phyloP scores from a whole-genome alignment of 2,113 vertebrate species.

The Bambusicola thoracicus region DNA sequence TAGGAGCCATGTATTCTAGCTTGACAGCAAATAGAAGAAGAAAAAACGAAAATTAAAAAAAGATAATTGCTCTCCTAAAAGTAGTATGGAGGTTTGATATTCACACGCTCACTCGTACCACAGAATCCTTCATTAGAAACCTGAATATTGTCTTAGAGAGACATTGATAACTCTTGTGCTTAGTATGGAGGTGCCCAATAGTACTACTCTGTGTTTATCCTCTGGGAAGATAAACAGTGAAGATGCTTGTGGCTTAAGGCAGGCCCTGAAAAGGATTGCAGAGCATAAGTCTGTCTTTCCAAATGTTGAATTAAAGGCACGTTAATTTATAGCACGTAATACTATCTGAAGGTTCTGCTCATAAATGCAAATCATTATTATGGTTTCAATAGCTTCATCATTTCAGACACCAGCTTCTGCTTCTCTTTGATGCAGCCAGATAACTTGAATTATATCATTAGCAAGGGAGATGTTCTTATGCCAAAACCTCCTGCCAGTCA shows the following conservation, averaged over 20 bases:
- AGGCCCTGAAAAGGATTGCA: neutral
- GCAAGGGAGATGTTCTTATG: neutral
- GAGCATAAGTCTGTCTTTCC: neutral
- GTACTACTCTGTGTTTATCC: neutral
- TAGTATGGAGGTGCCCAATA: accelerated
- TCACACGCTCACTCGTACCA: neutral
- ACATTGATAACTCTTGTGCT: accelerated
- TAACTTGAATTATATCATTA: conserved; percentile 42
- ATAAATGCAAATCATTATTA: conserved; percentile 36
- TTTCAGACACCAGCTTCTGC: neutral
- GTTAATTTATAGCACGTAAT: neutral
- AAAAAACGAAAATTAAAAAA: neutral
- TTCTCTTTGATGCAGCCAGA: conserved; percentile 12
- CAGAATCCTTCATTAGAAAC: neutral
- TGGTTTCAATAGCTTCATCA: conserved; percentile 7
- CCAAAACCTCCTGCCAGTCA: neutral
- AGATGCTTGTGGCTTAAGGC: neutral
- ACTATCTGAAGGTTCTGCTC: neutral
- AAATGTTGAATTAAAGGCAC: neutral
- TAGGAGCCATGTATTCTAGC: accelerated
- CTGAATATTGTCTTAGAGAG: neutral
- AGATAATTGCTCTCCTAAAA: neutral
- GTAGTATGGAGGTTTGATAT: neutral
- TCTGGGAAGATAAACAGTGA: neutral
- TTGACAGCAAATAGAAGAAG: neutral